phyloP scores from a whole-genome alignment of 1,140 invertebrate species.

The Lanistes nyassanus region DNA sequence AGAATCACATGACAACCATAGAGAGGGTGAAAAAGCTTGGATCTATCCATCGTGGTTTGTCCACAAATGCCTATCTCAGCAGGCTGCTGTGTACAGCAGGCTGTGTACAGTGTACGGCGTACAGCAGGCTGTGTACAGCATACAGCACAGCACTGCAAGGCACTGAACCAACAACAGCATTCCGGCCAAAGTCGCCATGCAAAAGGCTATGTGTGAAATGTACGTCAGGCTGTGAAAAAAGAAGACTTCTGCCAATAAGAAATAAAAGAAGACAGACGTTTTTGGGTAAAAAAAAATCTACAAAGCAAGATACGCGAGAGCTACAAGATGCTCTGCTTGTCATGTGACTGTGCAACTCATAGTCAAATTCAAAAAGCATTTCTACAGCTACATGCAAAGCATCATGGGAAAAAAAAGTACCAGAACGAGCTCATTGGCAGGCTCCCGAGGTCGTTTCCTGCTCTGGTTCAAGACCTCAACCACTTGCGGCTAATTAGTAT shows the following conservation, averaged over 20 bases:
- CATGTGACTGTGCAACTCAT: conserved; percentile 66
- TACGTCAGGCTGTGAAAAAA: neutral
- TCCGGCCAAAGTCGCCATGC: conserved; percentile 35
- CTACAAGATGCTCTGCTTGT: conserved; percentile 43
- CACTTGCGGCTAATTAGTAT: conserved; percentile 69
- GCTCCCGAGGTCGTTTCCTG: conserved; percentile 87
- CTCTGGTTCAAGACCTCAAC: conserved; percentile 73
- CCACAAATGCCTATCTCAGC: too few relatives aligned
- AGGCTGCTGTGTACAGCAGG: too few relatives aligned
- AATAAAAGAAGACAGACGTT: conserved; percentile 25
- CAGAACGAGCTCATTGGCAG: conserved; percentile 89
- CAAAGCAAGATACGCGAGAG: conserved; percentile 30
- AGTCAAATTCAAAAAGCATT: conserved; percentile 48
- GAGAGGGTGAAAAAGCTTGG: too few relatives aligned
- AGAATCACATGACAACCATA: conserved; percentile 61
- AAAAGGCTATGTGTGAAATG: conserved; percentile 20
- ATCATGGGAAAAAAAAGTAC: conserved; percentile 74
- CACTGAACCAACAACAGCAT: neutral
- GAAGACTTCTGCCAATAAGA: conserved; percentile 18
- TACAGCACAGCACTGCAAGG: too few relatives aligned
- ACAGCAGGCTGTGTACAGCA: too few relatives aligned
- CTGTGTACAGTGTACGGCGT: too few relatives aligned
- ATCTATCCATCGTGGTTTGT: too few relatives aligned
- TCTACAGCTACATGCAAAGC: conserved; percentile 69
- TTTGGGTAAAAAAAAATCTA: conserved; percentile 22